Base-by-base conservation (phyloP, 2,797 vertebrate genomes). In the Decapterus maruadsi region DNA sequence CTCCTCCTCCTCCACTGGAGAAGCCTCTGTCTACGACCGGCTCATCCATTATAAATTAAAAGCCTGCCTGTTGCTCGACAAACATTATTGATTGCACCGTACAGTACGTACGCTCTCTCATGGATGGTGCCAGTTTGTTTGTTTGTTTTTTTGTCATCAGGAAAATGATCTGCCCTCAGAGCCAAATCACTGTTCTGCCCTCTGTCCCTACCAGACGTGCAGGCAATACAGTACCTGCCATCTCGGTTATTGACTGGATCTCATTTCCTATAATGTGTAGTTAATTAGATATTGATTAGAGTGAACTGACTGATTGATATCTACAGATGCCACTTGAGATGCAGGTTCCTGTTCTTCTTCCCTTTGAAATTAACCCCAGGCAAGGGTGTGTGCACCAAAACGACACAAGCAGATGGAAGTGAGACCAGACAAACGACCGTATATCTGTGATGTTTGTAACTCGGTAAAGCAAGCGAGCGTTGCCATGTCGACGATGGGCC, bases 321-420 rank as follows among this genome's bases (percentile, higher is more conserved):
- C 14, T 29, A 16, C 38, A 43, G n/a, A 22, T 61, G 65, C 19
- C 45, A 82, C 78, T 31, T 43, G 50, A 84, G 72, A 69, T 40
- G 51, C 70, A 66, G 38, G 50, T 77, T 78, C 51, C 43, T 60
- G 29, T 72, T 77, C 31, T 53, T 54, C 62, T 75, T 68, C 72
- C 67, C 65, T 66, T 75, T 77, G 36, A 80, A 57, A 73, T 43
- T 61, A 48, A 80, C 80, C 85, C 80, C 19, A 50, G 76, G 77
- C 75, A 46, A 68, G 71, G 84, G 81, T 58, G 87, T 81, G 60
- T 1, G 5, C 38, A 53, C 36, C 48, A n/a, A 36, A 38, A 55
- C 1, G 7, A 12, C 40, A 45, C n/a, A 48, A 54, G 17, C n/a
- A 40, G 50, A 59, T 56, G 19, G 53, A 75, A 75, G 60, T 17